phyloP scores from a whole-genome alignment of 2,888 invertebrate genomes.

The Hydroisotoma schaefferi region DNA sequence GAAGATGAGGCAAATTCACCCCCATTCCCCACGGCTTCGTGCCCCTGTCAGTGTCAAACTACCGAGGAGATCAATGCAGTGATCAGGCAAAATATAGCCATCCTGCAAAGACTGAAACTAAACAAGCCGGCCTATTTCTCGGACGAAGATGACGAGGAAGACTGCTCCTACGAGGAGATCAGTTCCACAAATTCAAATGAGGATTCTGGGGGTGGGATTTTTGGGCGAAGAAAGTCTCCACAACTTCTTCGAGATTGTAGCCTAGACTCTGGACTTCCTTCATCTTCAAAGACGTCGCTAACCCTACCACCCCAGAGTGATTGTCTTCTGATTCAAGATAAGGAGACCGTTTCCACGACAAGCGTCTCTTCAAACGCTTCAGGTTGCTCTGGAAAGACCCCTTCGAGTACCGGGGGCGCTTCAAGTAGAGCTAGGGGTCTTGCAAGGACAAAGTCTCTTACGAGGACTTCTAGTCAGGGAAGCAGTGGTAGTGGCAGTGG shows the following conservation, averaged over 20 bases:
- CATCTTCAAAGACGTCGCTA: too few species aligned
- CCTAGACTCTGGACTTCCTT: conserved; percentile 2
- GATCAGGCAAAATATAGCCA: conserved; percentile 47
- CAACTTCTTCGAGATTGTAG: not conserved
- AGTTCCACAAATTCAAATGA: conserved; percentile 36
- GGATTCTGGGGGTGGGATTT: conserved; percentile 23
- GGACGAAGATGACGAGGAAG: conserved; percentile 56
- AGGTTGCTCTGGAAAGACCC: not conserved
- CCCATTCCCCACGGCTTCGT: conserved; percentile 30
- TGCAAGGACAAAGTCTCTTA: not conserved
- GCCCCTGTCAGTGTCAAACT: conserved; percentile 39
- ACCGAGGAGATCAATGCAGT: conserved; percentile 47
- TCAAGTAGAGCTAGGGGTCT: not conserved
- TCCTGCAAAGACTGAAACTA: conserved; percentile 51
- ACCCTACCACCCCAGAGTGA: not conserved
- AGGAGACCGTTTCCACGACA: conserved; percentile 1
- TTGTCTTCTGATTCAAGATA: not conserved
- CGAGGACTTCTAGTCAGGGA: not conserved
- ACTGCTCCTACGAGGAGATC: conserved; percentile 22
- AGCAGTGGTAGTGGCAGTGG: conserved; percentile 1
- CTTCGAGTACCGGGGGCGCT: not conserved
- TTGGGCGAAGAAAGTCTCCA: conserved; percentile 14
- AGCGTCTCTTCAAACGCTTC: conserved; percentile 10
- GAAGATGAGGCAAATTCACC: conserved; percentile 1
- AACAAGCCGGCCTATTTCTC: conserved; percentile 59